Percentiles rank a stretch among this genome's conserved stretches.
phyloP scores from a whole-genome alignment of 2,797 vertebrate species.

The Steatocranus sp. region DNA sequence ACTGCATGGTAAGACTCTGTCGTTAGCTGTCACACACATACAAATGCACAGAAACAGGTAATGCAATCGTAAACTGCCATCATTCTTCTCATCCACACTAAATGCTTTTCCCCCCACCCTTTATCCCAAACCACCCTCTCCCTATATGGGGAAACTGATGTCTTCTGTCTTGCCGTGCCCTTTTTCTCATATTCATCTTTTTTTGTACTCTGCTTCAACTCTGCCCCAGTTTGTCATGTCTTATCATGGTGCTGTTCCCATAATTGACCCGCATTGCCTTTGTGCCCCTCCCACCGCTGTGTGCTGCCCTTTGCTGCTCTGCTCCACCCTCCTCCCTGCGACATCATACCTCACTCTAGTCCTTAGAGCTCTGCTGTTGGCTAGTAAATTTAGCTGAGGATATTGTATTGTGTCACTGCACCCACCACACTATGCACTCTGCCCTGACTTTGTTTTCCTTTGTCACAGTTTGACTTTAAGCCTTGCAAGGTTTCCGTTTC shows the following conservation, averaged over 20 bases:
- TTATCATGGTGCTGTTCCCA: constrained; percentile 23
- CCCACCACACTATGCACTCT: not conserved
- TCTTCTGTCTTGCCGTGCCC: constrained; percentile 17
- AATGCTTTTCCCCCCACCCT: not conserved
- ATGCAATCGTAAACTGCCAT: constrained; percentile 12
- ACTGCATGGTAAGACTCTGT: constrained; percentile 92
- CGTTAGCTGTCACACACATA: not conserved
- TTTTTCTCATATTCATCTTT: constrained; percentile 83
- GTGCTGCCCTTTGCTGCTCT: constrained; percentile 44
- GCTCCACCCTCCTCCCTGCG: not conserved
- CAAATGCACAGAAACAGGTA: not conserved
- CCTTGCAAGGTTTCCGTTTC: not conserved
- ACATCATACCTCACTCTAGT: not conserved
- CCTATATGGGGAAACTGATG: not conserved
- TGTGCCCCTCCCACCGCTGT: constrained; percentile 26
- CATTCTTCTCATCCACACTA: constrained; percentile 38
- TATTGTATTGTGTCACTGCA: not conserved
- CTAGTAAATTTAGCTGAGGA: not conserved
- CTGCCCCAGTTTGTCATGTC: constrained; percentile 82
- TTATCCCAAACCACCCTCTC: not conserved
- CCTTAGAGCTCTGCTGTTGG: not conserved
- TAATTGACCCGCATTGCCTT: constrained; percentile 50
- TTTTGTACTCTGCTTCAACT: constrained; percentile 81
- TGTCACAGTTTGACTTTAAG: not conserved
- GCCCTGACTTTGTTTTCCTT: not conserved